These are phyloP conservation scores for Stichopus chloronotus DNA, from an alignment of 35 echinoderm and acorn worm species.

Conservation along the genomic window DNA sequence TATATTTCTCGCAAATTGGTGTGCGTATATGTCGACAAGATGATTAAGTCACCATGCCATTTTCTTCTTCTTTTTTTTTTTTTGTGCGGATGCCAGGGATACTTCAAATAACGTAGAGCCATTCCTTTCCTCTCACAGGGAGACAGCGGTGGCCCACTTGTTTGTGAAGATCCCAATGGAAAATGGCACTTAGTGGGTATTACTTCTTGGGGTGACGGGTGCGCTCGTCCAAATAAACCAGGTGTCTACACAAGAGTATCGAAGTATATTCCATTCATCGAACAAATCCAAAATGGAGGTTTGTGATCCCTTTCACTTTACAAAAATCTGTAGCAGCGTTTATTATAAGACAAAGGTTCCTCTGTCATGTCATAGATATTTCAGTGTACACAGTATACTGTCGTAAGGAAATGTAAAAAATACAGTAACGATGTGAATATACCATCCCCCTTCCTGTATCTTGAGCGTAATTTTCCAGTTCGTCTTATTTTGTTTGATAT, in stretches of 20 bases:
- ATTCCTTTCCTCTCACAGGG: background rate
- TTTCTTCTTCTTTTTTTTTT: no score
- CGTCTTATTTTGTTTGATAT: background rate
- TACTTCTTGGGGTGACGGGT: conserved; percentile 76
- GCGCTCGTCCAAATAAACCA: conserved; percentile 56
- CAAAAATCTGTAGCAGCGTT: no score
- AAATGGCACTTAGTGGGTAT: conserved; percentile 46
- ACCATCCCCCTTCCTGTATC: no score
- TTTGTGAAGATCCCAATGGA: conserved; percentile 27
- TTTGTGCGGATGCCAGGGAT: no score
- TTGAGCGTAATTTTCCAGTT: background rate
- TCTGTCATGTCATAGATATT: no score
- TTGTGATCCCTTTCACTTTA: background rate
- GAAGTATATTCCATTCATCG: background rate
- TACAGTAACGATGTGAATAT: no score
- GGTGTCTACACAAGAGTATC: conserved; percentile 70
- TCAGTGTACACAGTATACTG: no score
- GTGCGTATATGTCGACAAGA: no score
- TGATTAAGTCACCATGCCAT: no score
- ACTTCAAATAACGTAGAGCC: background rate
- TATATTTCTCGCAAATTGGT: no score
- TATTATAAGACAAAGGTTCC: no score
- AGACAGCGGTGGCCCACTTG: conserved; percentile 38
- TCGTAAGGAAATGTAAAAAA: no score
- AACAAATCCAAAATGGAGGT: background rate